These are phyloP conservation scores for Diplazon laetatorius DNA, from an alignment of 2,888 invertebrate genomes.

Conservation along the genomic window DNA sequence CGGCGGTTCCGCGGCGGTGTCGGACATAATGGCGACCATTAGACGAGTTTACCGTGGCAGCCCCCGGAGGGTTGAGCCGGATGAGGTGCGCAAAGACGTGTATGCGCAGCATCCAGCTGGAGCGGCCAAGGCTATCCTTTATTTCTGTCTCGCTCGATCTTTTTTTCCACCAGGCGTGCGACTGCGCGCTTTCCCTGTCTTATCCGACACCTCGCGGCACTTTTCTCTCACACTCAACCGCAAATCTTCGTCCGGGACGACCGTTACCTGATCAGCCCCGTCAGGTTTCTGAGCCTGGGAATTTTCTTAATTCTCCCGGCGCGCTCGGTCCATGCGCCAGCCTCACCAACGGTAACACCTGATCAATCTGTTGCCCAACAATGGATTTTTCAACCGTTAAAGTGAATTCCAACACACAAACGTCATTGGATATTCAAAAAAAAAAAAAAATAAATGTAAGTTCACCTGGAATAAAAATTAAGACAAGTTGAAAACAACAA, in stretches of 20 bases:
- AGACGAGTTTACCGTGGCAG: constrained; percentile 62
- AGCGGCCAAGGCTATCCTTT: constrained; percentile 3
- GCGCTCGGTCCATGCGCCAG: constrained; percentile 6
- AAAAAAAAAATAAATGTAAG: no score
- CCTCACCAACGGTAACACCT: no score
- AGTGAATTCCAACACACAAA: no score
- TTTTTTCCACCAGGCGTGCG: constrained; percentile 39
- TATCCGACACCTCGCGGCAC: constrained; percentile 64
- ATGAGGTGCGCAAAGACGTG: constrained; percentile 16
- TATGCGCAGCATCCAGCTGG: constrained; percentile 5
- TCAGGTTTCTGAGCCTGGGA: constrained; percentile 62
- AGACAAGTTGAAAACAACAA: no score
- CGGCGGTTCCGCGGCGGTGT: constrained; percentile 60
- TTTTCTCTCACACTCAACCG: constrained; percentile 64
- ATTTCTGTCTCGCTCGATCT: constrained; percentile 22
- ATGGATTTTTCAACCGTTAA: no score
- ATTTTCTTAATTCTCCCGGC: constrained; percentile 61
- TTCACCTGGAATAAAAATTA: no score
- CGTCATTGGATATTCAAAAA: no score
- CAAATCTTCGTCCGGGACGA: constrained; percentile 48
- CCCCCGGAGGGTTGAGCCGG: constrained; percentile 36
- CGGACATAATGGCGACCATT: constrained; percentile 65
- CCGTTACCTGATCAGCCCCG: constrained; percentile 42
- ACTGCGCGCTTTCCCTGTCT: constrained; percentile 55
- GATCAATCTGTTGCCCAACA: no score